These are phyloP conservation scores for Pimpla rufipes DNA, from an alignment of 2,888 invertebrate species.

Conservation along the genomic window DNA sequence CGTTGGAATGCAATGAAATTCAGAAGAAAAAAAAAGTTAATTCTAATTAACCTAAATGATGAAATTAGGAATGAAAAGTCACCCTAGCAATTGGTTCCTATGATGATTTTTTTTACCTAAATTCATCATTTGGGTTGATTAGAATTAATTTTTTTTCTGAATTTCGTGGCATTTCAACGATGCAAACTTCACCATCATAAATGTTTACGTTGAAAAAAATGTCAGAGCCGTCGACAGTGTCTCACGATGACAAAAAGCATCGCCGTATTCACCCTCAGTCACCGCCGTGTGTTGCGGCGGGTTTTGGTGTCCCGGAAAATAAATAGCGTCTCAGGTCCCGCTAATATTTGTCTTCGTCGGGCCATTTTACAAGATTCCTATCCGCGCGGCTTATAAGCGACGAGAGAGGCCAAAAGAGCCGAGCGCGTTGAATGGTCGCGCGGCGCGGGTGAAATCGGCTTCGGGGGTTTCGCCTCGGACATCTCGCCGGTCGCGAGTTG, in stretches of 20 bases:
- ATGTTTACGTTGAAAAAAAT: too few relatives aligned
- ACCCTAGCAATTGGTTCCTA: too few relatives aligned
- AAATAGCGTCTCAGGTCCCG: conserved; percentile 76
- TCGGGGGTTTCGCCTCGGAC: conserved; percentile 51
- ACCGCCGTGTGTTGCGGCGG: conserved; percentile 22
- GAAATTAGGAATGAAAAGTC: too few relatives aligned
- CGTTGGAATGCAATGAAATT: too few relatives aligned
- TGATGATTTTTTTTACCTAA: too few relatives aligned
- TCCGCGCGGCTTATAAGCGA: conserved; percentile 76
- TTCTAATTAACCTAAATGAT: too few relatives aligned
- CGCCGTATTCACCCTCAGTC: conserved; percentile 11
- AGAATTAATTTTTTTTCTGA: too few relatives aligned
- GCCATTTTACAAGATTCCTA: conserved; percentile 83
- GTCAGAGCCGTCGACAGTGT: not conserved
- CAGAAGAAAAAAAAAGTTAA: too few relatives aligned
- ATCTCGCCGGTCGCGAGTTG: conserved; percentile 42
- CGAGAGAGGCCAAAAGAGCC: conserved; percentile 47
- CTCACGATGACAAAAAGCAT: not conserved
- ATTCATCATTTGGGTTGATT: too few relatives aligned
- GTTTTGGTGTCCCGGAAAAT: conserved; percentile 68
- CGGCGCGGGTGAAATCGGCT: conserved; percentile 40
- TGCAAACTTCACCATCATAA: too few relatives aligned
- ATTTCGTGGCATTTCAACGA: too few relatives aligned
- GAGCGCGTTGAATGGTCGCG: conserved; percentile 11
- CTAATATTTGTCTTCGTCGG: conserved; percentile 81